phyloP scores from a whole-genome alignment of 2,888 invertebrate genomes.

The Philhelius pedissequus region DNA sequence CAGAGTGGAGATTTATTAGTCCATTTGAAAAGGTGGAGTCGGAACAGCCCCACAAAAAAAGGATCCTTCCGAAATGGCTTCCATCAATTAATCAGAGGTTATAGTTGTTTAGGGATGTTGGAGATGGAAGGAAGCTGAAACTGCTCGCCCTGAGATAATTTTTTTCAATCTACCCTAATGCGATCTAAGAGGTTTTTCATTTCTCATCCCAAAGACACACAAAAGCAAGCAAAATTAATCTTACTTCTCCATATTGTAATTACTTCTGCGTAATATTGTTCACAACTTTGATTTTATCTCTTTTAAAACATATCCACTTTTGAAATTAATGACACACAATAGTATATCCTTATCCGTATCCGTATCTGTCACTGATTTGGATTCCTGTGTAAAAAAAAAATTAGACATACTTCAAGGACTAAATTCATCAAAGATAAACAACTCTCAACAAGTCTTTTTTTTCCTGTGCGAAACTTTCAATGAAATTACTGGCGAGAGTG shows the following conservation, averaged over 20 bases:
- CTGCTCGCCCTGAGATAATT: not conserved
- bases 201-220: not conserved
- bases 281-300: not conserved
- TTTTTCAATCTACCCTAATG: not conserved
- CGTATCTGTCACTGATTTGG: not conserved
- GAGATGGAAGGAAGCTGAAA: not conserved
- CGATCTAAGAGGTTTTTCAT: not conserved
- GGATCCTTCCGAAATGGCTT: conserved; percentile 6
- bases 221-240: conserved; percentile 49
- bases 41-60: not conserved
- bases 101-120: not conserved
- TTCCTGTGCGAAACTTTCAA: conserved; percentile 2
- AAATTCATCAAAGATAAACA: conserved; percentile 39
- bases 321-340: not conserved
- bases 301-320: conserved; percentile 6
- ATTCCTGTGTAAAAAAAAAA: not conserved
- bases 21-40: conserved; percentile 24
- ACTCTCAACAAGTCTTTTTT: conserved; percentile 41
- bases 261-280: not conserved
- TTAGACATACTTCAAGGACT: conserved; percentile 3
- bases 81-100: conserved; percentile 60
- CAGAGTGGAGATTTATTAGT: conserved; percentile 53
- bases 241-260: conserved; percentile 41
- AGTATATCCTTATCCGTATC: not conserved
- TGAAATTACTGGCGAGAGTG: conserved; percentile 17